These are phyloP conservation scores for Aegithalos caudatus DNA, from an alignment of 2,113 vertebrate genomes.

Conservation along the genomic window DNA sequence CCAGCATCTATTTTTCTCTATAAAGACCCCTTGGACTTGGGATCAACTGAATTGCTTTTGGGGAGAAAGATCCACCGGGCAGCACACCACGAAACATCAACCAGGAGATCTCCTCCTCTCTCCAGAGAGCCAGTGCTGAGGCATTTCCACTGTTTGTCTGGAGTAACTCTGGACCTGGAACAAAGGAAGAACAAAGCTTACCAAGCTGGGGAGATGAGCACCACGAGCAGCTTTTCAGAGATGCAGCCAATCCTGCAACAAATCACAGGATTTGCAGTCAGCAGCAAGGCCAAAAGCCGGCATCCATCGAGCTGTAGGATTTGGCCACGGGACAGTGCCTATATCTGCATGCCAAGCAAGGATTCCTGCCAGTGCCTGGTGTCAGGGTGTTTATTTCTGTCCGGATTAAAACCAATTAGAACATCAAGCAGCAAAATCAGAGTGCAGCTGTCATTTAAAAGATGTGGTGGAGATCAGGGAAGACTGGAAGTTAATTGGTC, in stretches of 20 bases:
- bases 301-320: background rate
- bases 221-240: background rate
- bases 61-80: background rate
- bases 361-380: conserved; percentile 10
- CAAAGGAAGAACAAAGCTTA: conserved; percentile 25
- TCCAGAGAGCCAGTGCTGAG: background rate
- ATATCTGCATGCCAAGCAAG: conserved; percentile 1
- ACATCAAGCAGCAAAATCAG: conserved; percentile 1
- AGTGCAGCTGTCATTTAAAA: background rate
- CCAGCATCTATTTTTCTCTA: background rate
- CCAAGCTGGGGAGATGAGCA: background rate
- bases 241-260: conserved; percentile 43
- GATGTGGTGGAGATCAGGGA: background rate
- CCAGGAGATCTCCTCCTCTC: background rate
- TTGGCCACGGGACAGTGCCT: background rate
- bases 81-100: background rate
- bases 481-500: background rate
- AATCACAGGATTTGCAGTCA: conserved; percentile 44
- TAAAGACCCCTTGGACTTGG: background rate
- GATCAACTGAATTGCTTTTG: background rate
- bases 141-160: background rate
- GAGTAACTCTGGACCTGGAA: background rate
- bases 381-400: conserved; percentile 5
- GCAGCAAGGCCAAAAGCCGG: background rate
- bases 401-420: background rate